phyloP scores from a whole-genome alignment of 2,888 invertebrate species.

The Eustalomyia histrio region DNA sequence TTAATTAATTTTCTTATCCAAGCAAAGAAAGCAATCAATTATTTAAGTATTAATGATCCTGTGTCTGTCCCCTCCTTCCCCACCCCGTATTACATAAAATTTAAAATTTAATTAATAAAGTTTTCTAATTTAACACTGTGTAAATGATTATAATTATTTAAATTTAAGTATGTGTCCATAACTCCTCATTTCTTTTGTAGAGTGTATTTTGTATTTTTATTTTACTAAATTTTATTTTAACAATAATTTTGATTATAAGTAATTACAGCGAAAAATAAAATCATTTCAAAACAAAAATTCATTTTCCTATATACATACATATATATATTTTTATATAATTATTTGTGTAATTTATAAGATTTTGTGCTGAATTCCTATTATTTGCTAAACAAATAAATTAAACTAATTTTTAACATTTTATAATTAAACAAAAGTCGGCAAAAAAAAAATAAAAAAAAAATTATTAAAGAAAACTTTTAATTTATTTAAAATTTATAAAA shows the following conservation, averaged over 20 bases:
- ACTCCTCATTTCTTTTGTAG: neutral
- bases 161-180: neutral
- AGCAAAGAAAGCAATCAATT: conserved; percentile 9
- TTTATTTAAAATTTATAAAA: no score
- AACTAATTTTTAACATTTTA: conserved; percentile 28
- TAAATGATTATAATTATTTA: neutral
- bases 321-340: conserved; percentile 33
- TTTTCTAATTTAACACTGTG: neutral
- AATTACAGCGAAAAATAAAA: conserved; percentile 3
- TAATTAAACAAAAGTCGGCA: conserved; percentile 19
- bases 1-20: conserved; percentile 12
- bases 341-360: conserved; percentile 49
- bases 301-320: conserved; percentile 37
- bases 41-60: conserved; percentile 20
- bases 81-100: neutral
- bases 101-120: neutral
- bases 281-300: conserved; percentile 18
- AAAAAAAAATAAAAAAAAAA: conserved; percentile 31
- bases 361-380: conserved; percentile 52
- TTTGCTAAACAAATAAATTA: conserved; percentile 36
- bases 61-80: neutral
- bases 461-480: neutral
- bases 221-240: neutral
- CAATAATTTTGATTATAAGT: conserved; percentile 30
- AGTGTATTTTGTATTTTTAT: conserved; percentile 7